Percentiles rank a stretch among this genome's conserved stretches.
Conservation (phyloP, 2,888 invertebrate genomes). For the Aelia acuminata region DNA sequence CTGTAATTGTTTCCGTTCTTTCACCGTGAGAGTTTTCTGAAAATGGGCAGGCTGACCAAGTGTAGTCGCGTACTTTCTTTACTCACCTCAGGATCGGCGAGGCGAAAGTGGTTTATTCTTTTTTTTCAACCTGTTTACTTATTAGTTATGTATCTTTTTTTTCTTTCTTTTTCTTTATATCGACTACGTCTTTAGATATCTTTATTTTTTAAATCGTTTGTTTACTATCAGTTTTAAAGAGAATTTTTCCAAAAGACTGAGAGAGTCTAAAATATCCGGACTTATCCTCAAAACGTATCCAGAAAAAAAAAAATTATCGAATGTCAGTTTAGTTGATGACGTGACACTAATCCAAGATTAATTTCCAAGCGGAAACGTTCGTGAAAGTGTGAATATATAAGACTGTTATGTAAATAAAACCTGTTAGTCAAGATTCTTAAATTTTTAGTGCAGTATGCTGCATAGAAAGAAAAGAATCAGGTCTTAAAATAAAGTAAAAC, state of each 20-base stretch:
- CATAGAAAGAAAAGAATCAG: too few species aligned
- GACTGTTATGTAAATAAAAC: too few species aligned
- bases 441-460: too few species aligned
- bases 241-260: neutral
- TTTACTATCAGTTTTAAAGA: neutral
- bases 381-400: too few species aligned
- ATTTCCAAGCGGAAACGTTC: too few species aligned
- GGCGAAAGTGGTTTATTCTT: neutral
- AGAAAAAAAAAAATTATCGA: too few species aligned
- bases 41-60: neutral
- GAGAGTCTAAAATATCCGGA: neutral
- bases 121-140: neutral
- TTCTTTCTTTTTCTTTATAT: neutral
- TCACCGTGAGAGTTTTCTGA: constrained; percentile 5
- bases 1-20: neutral
- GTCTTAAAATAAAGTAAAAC: too few species aligned
- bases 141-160: too few species aligned
- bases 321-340: too few species aligned
- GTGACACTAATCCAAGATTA: too few species aligned
- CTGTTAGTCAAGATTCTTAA: too few species aligned
- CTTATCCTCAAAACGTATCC: too few species aligned
- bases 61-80: neutral
- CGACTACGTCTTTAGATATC: neutral
- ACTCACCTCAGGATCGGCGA: neutral
- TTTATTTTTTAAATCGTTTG: neutral